Evolutionary conservation across 2,113 vertebrate species (phyloP).

Genomic region (Vanacampus margaritifer): DNA sequence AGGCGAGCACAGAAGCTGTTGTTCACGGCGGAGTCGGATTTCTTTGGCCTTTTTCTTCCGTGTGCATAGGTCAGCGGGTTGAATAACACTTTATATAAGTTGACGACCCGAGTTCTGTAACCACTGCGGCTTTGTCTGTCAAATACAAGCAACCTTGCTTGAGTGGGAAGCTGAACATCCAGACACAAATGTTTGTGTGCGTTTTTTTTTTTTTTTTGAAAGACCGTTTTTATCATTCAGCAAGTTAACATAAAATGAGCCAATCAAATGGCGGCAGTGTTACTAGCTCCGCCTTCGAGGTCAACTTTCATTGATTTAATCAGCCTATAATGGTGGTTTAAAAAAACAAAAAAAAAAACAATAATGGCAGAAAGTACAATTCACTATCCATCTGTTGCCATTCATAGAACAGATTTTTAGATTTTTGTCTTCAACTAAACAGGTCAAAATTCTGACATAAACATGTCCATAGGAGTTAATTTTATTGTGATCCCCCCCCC

Average conservation of each 20-base stretch:
- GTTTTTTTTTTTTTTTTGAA: neutral
- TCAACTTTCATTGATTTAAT: neutral
- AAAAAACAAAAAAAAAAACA: too few relatives aligned
- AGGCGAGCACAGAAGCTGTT: neutral
- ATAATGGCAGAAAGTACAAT: too few relatives aligned
- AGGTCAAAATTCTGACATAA: too few relatives aligned
- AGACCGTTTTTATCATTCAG: neutral
- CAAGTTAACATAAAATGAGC: neutral
- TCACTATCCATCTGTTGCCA: too few relatives aligned
- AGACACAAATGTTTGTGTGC: too few relatives aligned
- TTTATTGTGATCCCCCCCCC: too few relatives aligned
- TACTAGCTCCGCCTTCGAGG: neutral
- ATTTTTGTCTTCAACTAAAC: too few relatives aligned
- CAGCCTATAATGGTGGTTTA: neutral
- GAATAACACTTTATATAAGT: constrained; percentile 45
- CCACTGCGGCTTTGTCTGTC: constrained; percentile 11
- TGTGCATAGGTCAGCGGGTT: constrained; percentile 26
- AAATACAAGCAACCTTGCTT: constrained; percentile 13
- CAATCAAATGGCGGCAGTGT: neutral
- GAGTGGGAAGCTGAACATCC: too few relatives aligned
- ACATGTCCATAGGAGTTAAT: too few relatives aligned
- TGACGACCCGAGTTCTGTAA: constrained; percentile 19
- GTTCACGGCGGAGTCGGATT: constrained; percentile 24
- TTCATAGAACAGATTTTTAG: too few relatives aligned
- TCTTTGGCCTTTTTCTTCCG: constrained; percentile 19